phyloP scores from a whole-genome alignment of 1,140 invertebrate species.

The Eueides isabella region DNA sequence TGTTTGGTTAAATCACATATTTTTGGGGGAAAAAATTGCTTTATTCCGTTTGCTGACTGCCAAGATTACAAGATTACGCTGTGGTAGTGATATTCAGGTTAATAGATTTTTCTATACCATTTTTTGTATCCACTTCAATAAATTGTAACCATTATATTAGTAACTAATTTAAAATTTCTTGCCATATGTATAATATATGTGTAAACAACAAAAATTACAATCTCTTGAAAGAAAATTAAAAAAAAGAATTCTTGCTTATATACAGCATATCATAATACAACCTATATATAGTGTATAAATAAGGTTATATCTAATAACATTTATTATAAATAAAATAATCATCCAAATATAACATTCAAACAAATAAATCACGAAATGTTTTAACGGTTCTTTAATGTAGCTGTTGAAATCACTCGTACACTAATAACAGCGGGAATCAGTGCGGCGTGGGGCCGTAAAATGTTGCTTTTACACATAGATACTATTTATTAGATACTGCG shows the following conservation, averaged over 20 bases:
- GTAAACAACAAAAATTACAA: too few species aligned
- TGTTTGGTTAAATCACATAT: too few species aligned
- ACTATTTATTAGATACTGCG: neutral
- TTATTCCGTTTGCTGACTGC: too few species aligned
- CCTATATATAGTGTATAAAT: neutral
- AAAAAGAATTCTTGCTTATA: neutral
- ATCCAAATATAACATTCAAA: constrained; percentile 15
- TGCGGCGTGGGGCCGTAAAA: constrained; percentile 53
- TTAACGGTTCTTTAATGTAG: constrained; percentile 55
- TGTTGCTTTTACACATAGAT: constrained; percentile 35
- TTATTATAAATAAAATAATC: constrained; percentile 8
- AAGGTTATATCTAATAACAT: neutral
- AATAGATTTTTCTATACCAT: too few species aligned
- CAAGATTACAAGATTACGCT: too few species aligned
- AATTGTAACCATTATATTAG: too few species aligned
- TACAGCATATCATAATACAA: too few species aligned
- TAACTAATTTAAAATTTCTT: too few species aligned
- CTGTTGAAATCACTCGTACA: constrained; percentile 55
- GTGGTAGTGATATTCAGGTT: too few species aligned
- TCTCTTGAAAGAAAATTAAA: neutral
- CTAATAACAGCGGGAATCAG: constrained; percentile 63
- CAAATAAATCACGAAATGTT: constrained; percentile 49
- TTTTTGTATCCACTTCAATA: too few species aligned
- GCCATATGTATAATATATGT: too few species aligned
- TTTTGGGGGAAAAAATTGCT: too few species aligned